phyloP scores from a whole-genome alignment of 2,113 vertebrate genomes.

The Dunckerocampus dactyliophorus region DNA sequence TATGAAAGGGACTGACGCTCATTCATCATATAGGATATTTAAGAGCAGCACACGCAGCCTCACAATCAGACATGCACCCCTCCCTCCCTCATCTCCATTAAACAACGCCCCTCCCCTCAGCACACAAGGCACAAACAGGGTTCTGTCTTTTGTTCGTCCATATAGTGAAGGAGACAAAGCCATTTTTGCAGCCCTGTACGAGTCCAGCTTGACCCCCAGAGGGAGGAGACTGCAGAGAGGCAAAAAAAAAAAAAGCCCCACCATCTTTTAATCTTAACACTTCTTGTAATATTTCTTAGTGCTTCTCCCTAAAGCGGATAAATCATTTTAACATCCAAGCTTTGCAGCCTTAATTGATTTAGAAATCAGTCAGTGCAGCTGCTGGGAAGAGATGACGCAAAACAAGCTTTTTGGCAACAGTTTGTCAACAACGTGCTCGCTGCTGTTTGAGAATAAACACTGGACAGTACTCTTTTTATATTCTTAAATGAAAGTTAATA shows the following conservation, averaged over 20 bases:
- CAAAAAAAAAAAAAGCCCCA: constrained; percentile 9
- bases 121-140: constrained; percentile 48
- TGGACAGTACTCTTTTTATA: too few relatives aligned
- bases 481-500: too few relatives aligned
- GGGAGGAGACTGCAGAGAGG: constrained; percentile 26
- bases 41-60: constrained; percentile 34
- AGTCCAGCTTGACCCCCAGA: constrained; percentile 47
- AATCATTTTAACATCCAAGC: constrained; percentile 48
- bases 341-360: constrained; percentile 53
- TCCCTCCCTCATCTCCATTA: constrained; percentile 50
- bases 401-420: constrained; percentile 19
- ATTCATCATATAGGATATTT: constrained; percentile 69
- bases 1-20: constrained; percentile 54
- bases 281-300: constrained; percentile 35
- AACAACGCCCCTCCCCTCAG: constrained; percentile 23
- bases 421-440: constrained; percentile 13
- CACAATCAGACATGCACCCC: constrained; percentile 49
- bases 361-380: constrained; percentile 27
- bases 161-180: constrained; percentile 56
- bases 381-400: constrained; percentile 23
- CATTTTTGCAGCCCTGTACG: constrained; percentile 48
- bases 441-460: not conserved
- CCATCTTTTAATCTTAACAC: constrained; percentile 33
- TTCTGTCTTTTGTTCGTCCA: constrained; percentile 63
- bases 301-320: constrained; percentile 41